Base-by-base conservation (phyloP, 92 coral and sea anemone species). In the Parazoanthus swiftii region DNA sequence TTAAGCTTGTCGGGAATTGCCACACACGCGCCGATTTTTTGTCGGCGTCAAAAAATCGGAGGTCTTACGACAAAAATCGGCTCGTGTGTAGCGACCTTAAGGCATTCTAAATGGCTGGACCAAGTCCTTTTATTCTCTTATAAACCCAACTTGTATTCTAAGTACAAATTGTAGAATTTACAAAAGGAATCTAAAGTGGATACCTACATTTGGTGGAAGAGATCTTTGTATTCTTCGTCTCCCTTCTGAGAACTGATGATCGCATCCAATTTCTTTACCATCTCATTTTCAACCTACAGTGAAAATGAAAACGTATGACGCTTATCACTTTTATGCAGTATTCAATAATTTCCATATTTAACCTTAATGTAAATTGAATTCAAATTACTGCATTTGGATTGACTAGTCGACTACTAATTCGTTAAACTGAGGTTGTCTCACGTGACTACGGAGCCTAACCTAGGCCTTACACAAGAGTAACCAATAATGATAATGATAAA, bases 171-270 rank as follows among this genome's bases (percentile, higher is more conserved):
- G 59, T 25, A 80, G 18, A 23, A 18, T 74, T 25, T 72, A 25
- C 1, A 16, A 14, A 6, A 58, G 58, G 48, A 81, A 16, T 66
- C 43, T 3, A 50, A 23, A 23, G 59, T 73, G 26, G 5, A 18
- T 11, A 51, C 98, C 90, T 91, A 96, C 99, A 96, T 95, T 83
- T 95, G 89, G 71, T 90, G 90, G 77, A 97, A 97, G 39, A 97
- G 93, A 56, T 93, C 96, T 90, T 93, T 95, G 92, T 97, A 97
- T 46, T 95, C 93, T 26, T 91, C 95, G 88, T 97, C 99, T 35
- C 99, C 99, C 71, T 90, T 92, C 89, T 92, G 92, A 82, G 87
- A 90, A 59, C 95, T 92, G 59, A 97, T 91, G 26, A 95, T 86
- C 68, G 93, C 87, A 82, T 97, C 99, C 38, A 97, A 92, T 50